Percentiles rank a stretch among this genome's conserved stretches.
These are phyloP conservation scores for Ellobius talpinus DNA, from an alignment of 2,113 vertebrate genomes.

Conservation along the genomic window DNA sequence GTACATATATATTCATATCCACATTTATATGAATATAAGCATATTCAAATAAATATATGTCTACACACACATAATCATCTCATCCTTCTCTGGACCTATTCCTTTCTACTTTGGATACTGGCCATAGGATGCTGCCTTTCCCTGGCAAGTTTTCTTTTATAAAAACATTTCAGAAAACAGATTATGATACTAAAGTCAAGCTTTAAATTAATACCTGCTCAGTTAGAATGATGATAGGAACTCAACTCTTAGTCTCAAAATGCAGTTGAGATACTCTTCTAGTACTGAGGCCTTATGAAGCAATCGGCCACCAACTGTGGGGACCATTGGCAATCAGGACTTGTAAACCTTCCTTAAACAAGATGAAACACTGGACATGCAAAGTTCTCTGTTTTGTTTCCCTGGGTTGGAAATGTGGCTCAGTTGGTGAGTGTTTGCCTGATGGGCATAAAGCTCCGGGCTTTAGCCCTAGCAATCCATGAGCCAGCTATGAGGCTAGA, in stretches of 20 bases:
- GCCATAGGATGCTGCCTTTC: neutral
- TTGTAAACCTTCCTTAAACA: constrained; percentile 65
- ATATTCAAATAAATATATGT: too few species aligned
- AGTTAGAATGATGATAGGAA: neutral
- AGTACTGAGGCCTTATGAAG: neutral
- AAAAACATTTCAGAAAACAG: neutral
- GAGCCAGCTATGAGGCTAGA: neutral
- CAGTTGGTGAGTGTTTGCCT: neutral
- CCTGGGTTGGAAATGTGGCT: neutral
- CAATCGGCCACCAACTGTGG: neutral
- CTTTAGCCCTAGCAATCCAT: neutral
- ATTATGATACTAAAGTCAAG: neutral
- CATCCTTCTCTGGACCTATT: neutral
- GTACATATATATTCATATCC: neutral
- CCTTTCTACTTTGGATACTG: neutral
- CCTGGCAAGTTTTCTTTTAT: neutral
- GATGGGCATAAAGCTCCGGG: neutral
- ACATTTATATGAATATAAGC: too few species aligned
- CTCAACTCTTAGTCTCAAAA: neutral
- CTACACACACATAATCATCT: neutral
- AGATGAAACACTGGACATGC: constrained; percentile 36
- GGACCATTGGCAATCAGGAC: constrained; percentile 12
- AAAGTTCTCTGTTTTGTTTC: neutral
- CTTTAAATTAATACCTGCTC: neutral
- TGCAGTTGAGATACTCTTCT: neutral